A percentile compares a stretch with the other conserved stretches of the same genome.
Conservation (phyloP, 2,113 vertebrate species). For the Apodemus speciosus region DNA sequence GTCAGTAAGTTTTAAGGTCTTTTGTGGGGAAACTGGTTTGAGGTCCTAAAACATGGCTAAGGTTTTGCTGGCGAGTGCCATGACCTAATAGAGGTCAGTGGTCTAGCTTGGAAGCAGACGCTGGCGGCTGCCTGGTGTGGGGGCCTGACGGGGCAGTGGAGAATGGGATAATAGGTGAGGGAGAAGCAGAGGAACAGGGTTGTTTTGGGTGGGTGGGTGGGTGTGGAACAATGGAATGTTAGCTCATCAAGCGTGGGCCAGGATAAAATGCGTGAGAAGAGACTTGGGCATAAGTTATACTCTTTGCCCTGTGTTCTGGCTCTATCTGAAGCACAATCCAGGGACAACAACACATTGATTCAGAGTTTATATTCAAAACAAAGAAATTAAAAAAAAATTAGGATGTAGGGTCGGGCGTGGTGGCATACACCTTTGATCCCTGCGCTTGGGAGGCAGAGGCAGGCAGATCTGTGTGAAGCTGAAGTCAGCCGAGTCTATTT, state of each 20-base stretch:
- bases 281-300: neutral
- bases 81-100: constrained; percentile 34
- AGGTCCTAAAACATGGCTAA: neutral
- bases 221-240: rapidly evolving
- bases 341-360: neutral
- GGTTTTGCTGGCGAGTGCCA: constrained; percentile 15
- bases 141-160: neutral
- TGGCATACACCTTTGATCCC: neutral
- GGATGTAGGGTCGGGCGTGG: neutral
- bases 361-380: constrained; percentile 11
- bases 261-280: neutral
- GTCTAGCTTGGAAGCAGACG: neutral
- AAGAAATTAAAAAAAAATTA: neutral
- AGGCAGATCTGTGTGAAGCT: neutral
- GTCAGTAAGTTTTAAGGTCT: constrained; percentile 52
- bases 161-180: neutral
- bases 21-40: constrained; percentile 31
- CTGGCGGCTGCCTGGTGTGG: constrained; percentile 30
- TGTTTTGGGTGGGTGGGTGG: neutral
- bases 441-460: neutral
- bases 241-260: neutral
- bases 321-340: neutral
- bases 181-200: neutral
- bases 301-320: neutral
- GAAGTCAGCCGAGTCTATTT: neutral